Base-by-base conservation (phyloP, 2,797 vertebrate genomes). In the Iguana delicatissima region DNA sequence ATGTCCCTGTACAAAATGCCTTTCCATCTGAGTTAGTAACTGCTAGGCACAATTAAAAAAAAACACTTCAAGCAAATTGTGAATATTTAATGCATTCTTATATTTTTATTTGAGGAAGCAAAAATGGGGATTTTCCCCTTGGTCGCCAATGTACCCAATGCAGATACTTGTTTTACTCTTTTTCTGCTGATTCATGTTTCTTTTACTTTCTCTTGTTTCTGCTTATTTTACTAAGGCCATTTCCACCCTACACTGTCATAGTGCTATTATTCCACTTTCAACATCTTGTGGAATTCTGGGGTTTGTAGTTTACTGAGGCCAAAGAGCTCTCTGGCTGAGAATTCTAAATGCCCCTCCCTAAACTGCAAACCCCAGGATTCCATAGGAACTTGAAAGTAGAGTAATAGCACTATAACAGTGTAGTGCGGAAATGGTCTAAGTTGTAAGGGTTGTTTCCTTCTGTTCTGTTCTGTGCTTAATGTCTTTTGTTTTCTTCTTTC, bases 391-490 rank as follows among this genome's bases (percentile, higher is more conserved):
- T 42, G 42, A 42, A 42, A 1, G 42, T 3, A 42, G 42, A 42
- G 3, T 42, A 42, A 42, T 42, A 42, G 42, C 42, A 42, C 42
- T 42, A 42, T 42, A 42, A 42, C 42, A 42, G 42, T 42, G 42
- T 42, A 42, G 42, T 42, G 42, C 42, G 1, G 42, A 42, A 42
- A 42, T 42, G 42, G 42, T 42, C 72, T 82, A n/a, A 8, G 1
- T 57, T 81, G 32, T 57, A 55, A 69, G 12, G 67, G 32, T 12
- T 35, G 13, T 29, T 52, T 57, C 67, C 62, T 67, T 80, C 0
- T 50, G n/a, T 26, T 46, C n/a, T 76, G n/a, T 64, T 64, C 26
- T 90, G 35, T 29, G 73, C 32, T 80, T 82, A 81, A 86, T 57
- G 46, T 77, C 12, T 50, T 77, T 52, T 69, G 16, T 82, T 59